A percentile compares a stretch with the other conserved stretches of the same genome.
These are phyloP conservation scores for Xylophagus ater DNA, from an alignment of 2,888 invertebrate genomes.

Conservation along the genomic window DNA sequence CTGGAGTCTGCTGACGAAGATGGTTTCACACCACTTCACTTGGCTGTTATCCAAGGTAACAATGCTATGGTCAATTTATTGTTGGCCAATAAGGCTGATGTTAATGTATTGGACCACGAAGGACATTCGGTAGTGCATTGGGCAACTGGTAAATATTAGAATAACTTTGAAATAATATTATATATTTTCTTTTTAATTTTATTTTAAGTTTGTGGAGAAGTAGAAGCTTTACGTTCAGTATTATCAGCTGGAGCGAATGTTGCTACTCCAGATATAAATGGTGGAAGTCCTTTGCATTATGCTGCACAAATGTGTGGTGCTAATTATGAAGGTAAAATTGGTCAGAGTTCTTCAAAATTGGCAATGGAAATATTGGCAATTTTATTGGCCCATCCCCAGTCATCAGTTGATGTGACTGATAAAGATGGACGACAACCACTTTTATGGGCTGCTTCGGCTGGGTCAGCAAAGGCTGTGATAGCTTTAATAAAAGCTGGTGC, in stretches of 20 bases:
- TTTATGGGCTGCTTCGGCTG: conserved; percentile 96
- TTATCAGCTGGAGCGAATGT: conserved; percentile 78
- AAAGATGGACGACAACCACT: conserved; percentile 89
- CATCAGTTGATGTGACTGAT: conserved; percentile 76
- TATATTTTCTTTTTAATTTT: conserved; percentile 13
- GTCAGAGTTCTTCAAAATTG: conserved; percentile 31
- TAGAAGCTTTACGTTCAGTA: conserved; percentile 75
- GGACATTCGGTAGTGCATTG: conserved; percentile 94
- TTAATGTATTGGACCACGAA: conserved; percentile 84
- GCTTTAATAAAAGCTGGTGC: conserved; percentile 82
- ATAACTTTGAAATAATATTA: background rate
- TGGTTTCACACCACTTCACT: conserved; percentile 88
- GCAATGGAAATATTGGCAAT: conserved; percentile 58
- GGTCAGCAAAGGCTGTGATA: conserved; percentile 82
- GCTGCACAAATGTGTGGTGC: conserved; percentile 95
- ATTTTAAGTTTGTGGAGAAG: conserved; percentile 79
- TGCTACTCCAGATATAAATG: conserved; percentile 82
- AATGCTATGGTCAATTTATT: conserved; percentile 75
- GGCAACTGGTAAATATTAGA: conserved; percentile 73
- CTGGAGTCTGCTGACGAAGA: conserved; percentile 81
- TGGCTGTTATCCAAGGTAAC: conserved; percentile 91
- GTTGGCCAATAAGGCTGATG: conserved; percentile 77
- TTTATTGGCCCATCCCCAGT: conserved; percentile 64
- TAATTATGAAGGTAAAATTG: conserved; percentile 48
- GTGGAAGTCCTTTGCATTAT: conserved; percentile 92